Conservation (phyloP, 2,888 invertebrate genomes). For the Melinaea marsaeus region DNA sequence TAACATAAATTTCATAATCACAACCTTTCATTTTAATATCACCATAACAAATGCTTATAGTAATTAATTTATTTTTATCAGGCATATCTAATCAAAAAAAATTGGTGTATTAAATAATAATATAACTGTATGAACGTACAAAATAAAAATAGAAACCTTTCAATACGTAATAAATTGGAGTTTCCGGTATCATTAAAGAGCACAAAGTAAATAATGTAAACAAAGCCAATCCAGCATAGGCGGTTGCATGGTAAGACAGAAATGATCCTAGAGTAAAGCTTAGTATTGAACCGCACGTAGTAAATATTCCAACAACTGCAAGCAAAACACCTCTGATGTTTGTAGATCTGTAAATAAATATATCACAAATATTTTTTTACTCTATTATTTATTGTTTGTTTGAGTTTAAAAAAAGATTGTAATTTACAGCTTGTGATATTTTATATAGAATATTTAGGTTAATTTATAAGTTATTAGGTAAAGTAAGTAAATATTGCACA, state of each 20-base stretch:
- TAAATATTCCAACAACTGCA: constrained; percentile 39
- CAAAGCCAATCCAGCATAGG: constrained; percentile 37
- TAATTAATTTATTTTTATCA: no score
- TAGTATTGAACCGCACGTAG: constrained; percentile 40
- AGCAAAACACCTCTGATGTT: constrained; percentile 46
- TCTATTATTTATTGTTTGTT: not conserved
- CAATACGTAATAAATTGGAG: constrained; percentile 17
- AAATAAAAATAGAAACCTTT: constrained; percentile 1
- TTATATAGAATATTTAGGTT: no score
- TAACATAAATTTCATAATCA: constrained; percentile 23
- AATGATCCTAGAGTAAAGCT: constrained; percentile 40
- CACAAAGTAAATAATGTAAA: constrained; percentile 27
- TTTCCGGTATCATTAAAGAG: constrained; percentile 14
- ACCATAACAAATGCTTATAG: not conserved
- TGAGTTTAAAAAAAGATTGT: not conserved
- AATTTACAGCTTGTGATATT: not conserved
- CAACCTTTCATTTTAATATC: no score
- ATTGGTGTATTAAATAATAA: not conserved
- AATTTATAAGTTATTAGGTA: no score
- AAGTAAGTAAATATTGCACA: no score
- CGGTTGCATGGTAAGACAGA: constrained; percentile 33
- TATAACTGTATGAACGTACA: not conserved
- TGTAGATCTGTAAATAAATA: constrained; percentile 41
- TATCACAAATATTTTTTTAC: not conserved
- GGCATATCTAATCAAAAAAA: no score